phyloP scores from a whole-genome alignment of 1,140 invertebrate genomes.

The Aphelinus certus region DNA sequence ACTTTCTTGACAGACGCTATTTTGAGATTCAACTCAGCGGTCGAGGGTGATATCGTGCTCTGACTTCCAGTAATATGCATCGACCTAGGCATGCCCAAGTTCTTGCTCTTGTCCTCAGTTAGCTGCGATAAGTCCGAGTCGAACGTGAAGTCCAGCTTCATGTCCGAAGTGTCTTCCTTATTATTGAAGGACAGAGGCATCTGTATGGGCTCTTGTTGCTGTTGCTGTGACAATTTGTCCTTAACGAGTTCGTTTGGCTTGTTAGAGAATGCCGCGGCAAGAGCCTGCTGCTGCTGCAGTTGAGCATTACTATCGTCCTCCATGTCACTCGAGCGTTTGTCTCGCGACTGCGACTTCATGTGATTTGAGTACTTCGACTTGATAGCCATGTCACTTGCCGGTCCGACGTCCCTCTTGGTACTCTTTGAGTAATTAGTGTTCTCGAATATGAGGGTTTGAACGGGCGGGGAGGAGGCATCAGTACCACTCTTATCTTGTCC shows the following conservation, averaged over 20 bases:
- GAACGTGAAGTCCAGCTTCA: slow-evolving; percentile 91
- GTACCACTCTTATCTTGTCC: slow-evolving; percentile 67
- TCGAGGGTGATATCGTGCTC: slow-evolving; percentile 76
- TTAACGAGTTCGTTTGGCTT: slow-evolving; percentile 71
- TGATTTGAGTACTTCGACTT: slow-evolving; percentile 66
- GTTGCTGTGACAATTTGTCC: slow-evolving; percentile 55
- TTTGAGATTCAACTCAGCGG: slow-evolving; percentile 91
- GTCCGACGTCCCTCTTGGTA: slow-evolving; percentile 54
- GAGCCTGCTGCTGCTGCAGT: slow-evolving; percentile 53
- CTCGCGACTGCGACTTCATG: slow-evolving; percentile 60
- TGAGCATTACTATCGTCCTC: slow-evolving; percentile 56
- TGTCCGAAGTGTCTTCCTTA: slow-evolving; percentile 82
- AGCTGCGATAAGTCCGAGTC: slow-evolving; percentile 81
- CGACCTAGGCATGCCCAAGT: slow-evolving; percentile 72
- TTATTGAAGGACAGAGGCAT: slow-evolving; percentile 72
- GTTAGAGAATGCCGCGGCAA: slow-evolving; percentile 69
- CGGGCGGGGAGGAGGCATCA: slow-evolving; percentile 80
- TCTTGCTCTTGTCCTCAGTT: slow-evolving; percentile 78
- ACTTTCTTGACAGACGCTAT: slow-evolving; percentile 94
- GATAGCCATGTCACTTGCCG: slow-evolving; percentile 57
- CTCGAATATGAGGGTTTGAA: slow-evolving; percentile 91
- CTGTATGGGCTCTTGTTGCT: slow-evolving; percentile 68
- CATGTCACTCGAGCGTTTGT: slow-evolving; percentile 57
- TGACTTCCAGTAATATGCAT: slow-evolving; percentile 70
- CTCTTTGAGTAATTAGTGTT: slow-evolving; percentile 84